These are phyloP conservation scores for Oreohelix idahoensis DNA, from an alignment of 1,140 invertebrate genomes.

Conservation along the genomic window DNA sequence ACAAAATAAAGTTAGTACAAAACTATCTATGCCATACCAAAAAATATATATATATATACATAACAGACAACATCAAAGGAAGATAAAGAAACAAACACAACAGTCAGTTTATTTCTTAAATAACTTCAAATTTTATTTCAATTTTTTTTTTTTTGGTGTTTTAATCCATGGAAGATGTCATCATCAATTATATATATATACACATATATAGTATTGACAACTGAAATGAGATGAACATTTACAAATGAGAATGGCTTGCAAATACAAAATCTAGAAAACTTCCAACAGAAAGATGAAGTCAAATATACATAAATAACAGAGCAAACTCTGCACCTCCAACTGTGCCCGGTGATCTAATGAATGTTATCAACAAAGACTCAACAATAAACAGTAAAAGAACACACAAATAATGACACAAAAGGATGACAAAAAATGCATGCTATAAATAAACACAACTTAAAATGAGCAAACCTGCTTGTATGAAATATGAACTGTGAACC, in stretches of 20 bases:
- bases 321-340: background rate
- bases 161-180: conserved; percentile 23
- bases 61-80: background rate
- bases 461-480: conserved; percentile 8
- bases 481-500: background rate
- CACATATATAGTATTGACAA: conserved; percentile 15
- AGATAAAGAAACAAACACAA: no score
- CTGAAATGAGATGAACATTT: conserved; percentile 3
- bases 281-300: conserved; percentile 3
- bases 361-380: background rate
- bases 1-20: no score
- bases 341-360: background rate
- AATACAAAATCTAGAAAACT: background rate
- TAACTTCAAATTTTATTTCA: conserved; percentile 1
- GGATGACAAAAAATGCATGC: background rate
- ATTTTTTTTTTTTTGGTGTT: background rate
- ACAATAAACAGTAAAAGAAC: conserved; percentile 22
- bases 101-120: background rate
- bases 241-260: conserved; percentile 22
- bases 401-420: background rate
- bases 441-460: conserved; percentile 6
- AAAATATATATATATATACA: no score
- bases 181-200: conserved; percentile 22
- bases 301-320: conserved; percentile 18
- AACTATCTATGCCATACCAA: no score